These are phyloP conservation scores for Rutilus rutilus DNA, from an alignment of 2,113 vertebrate genomes.

Conservation along the genomic window DNA sequence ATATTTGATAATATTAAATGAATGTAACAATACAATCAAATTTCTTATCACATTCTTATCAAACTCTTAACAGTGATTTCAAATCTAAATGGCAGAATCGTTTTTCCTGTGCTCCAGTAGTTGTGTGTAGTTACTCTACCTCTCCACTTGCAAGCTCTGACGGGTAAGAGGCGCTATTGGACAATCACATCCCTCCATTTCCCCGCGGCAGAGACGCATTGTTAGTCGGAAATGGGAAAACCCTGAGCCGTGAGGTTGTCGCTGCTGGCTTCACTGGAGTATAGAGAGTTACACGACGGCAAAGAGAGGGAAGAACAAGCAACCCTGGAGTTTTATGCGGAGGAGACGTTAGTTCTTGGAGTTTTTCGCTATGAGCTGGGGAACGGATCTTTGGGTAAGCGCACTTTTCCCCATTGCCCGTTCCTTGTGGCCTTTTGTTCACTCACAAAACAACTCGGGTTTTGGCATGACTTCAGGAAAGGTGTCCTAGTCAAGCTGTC, in stretches of 20 bases:
- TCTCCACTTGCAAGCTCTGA: background rate
- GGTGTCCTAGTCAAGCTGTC: slow-evolving; percentile 29
- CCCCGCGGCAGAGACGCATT: slow-evolving; percentile 37
- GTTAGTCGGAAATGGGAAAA: slow-evolving; percentile 41
- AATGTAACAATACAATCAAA: background rate
- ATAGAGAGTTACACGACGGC: slow-evolving; percentile 50
- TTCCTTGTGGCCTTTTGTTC: slow-evolving; percentile 32
- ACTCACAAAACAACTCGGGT: slow-evolving; percentile 17
- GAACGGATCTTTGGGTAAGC: slow-evolving; percentile 67
- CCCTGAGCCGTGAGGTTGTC: slow-evolving; percentile 34
- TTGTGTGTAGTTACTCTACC: background rate
- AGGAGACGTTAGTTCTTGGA: slow-evolving; percentile 42
- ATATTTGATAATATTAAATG: background rate
- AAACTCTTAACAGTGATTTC: background rate
- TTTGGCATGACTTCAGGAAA: slow-evolving; percentile 22
- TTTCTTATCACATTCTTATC: background rate
- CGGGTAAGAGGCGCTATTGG: background rate
- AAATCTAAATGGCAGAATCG: background rate
- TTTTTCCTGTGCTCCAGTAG: background rate
- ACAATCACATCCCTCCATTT: slow-evolving; percentile 3
- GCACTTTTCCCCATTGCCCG: background rate
- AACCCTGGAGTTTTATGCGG: slow-evolving; percentile 48
- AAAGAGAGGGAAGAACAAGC: slow-evolving; percentile 42
- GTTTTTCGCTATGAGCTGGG: slow-evolving; percentile 63
- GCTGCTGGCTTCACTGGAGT: slow-evolving; percentile 45